phyloP scores from a whole-genome alignment of 2,113 vertebrate species.

The Rattus norvegicus region DNA sequence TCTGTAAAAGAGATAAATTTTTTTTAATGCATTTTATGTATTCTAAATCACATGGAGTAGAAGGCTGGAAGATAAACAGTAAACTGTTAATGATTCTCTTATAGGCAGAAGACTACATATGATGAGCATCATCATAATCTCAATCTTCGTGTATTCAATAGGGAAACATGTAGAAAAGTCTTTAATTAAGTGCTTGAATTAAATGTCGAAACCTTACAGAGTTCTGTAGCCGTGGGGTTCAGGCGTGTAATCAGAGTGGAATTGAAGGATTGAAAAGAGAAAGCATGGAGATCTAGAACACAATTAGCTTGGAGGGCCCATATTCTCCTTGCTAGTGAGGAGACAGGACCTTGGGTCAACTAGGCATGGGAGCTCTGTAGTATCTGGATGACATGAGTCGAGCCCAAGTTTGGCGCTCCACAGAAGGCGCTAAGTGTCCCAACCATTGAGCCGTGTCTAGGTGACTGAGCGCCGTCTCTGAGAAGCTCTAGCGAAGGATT shows the following conservation, averaged over 20 bases:
- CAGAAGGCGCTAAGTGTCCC: neutral
- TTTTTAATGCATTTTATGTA: neutral
- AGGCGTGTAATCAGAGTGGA: neutral
- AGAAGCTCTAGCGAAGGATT: neutral
- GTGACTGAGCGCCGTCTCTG: accelerated
- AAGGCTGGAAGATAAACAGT: neutral
- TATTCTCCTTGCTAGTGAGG: neutral
- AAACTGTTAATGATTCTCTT: neutral
- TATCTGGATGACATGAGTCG: neutral
- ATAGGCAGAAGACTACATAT: neutral
- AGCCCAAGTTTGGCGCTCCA: neutral
- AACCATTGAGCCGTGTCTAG: neutral
- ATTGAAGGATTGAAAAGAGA: neutral
- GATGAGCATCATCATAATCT: neutral
- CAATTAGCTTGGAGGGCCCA: neutral
- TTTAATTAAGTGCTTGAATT: neutral
- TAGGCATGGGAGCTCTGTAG: no score
- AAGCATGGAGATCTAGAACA: neutral
- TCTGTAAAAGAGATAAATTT: slow-evolving; percentile 8
- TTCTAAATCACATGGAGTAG: neutral
- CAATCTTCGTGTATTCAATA: neutral
- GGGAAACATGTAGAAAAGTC: neutral
- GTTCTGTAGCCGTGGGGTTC: neutral
- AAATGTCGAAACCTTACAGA: neutral
- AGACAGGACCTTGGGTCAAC: neutral